phyloP scores from a whole-genome alignment of 1,140 invertebrate genomes.

The Drosophila elegans region DNA sequence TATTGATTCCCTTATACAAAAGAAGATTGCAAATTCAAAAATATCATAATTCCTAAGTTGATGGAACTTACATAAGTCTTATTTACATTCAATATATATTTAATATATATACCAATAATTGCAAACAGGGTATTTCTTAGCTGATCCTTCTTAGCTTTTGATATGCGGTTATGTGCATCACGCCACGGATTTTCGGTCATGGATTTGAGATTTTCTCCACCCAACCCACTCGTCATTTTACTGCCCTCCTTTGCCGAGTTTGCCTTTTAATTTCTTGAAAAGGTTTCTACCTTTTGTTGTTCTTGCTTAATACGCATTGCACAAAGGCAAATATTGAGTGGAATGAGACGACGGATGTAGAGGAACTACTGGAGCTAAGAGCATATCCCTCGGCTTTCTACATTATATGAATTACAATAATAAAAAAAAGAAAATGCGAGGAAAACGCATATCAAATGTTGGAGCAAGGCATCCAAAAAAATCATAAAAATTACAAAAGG shows the following conservation, averaged over 20 bases:
- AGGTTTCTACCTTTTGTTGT: conserved; percentile 51
- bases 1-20: too few relatives aligned
- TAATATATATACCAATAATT: too few relatives aligned
- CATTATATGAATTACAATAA: conserved; percentile 80
- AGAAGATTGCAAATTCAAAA: too few relatives aligned
- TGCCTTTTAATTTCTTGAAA: conserved; percentile 78
- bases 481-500: conserved; percentile 84
- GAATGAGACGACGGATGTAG: conserved; percentile 4
- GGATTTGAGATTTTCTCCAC: conserved; percentile 8
- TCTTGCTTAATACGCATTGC: conserved; percentile 60
- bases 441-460: conserved; percentile 60
- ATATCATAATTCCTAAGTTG: too few relatives aligned
- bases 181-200: conserved; percentile 57
- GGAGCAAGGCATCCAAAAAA: conserved; percentile 58
- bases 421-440: conserved; percentile 61
- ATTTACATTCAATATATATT: too few relatives aligned
- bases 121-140: neutral
- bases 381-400: conserved; percentile 2
- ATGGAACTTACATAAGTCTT: too few relatives aligned
- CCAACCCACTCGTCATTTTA: neutral
- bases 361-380: conserved; percentile 36
- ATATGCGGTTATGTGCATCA: conserved; percentile 5
- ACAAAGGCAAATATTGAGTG: conserved; percentile 39
- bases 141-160: neutral
- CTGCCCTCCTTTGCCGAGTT: conserved; percentile 22